Conservation (phyloP, 1,140 invertebrate genomes). For the Scaptomyza graminum region DNA sequence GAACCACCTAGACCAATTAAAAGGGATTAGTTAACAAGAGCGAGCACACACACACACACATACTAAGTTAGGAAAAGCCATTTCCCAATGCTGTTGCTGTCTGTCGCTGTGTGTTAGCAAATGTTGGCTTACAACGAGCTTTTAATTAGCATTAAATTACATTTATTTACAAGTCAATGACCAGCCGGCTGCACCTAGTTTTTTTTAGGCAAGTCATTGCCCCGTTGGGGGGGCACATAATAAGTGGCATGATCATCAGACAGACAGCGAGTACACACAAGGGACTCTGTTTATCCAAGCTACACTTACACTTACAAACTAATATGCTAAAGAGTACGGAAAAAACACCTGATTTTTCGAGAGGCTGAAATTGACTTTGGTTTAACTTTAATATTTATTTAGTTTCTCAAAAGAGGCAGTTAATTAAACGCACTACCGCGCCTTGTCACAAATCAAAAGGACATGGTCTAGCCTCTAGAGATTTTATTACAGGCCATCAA, state of each 20-base stretch:
- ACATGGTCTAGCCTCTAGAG: slow-evolving; percentile 17
- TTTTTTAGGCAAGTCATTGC: slow-evolving; percentile 12
- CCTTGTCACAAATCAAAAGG: slow-evolving; percentile 29
- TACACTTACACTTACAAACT: no score
- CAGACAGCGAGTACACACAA: neutral
- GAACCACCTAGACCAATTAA: slow-evolving; percentile 62
- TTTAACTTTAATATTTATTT: neutral
- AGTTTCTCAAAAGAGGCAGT: no score
- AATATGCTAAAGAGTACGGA: no score
- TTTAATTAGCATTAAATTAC: slow-evolving; percentile 80
- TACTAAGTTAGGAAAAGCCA: slow-evolving; percentile 1
- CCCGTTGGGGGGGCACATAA: slow-evolving; percentile 4
- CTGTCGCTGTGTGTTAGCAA: slow-evolving; percentile 23
- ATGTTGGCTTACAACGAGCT: slow-evolving; percentile 41
- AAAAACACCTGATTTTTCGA: no score
- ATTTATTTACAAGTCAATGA: slow-evolving; percentile 70
- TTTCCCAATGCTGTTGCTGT: slow-evolving; percentile 20
- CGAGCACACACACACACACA: slow-evolving; percentile 14
- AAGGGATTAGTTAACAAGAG: slow-evolving; percentile 68
- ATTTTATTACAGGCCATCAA: slow-evolving; percentile 31
- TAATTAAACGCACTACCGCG: slow-evolving; percentile 32
- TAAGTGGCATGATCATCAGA: slow-evolving; percentile 9
- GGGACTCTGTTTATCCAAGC: neutral
- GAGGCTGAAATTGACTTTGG: no score
- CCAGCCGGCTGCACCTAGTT: slow-evolving; percentile 38